Percentiles rank a stretch among this genome's conserved stretches.
phyloP scores from a whole-genome alignment of 2,888 invertebrate genomes.

The Plemyria rubiginata region DNA sequence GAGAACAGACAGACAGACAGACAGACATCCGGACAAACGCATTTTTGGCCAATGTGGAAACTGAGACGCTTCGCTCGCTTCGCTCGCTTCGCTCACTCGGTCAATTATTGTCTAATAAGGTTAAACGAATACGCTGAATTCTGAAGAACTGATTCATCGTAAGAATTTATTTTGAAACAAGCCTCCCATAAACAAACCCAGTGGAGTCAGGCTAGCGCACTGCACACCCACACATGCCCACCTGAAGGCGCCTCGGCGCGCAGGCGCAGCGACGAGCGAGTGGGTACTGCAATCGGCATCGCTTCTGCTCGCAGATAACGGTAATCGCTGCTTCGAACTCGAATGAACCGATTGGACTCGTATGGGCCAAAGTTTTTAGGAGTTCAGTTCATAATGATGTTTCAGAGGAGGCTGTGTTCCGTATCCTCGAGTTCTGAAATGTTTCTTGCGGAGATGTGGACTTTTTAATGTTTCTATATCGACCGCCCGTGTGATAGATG shows the following conservation, averaged over 20 bases:
- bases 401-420: not conserved
- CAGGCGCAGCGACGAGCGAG: slow-evolving; percentile 7
- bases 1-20: too few relatives aligned
- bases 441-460: not conserved
- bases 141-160: too few relatives aligned
- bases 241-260: not conserved
- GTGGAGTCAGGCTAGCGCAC: not conserved
- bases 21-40: too few relatives aligned
- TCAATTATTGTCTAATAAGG: too few relatives aligned
- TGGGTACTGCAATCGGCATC: slow-evolving; percentile 4
- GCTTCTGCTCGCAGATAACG: slow-evolving; percentile 17
- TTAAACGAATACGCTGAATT: too few relatives aligned
- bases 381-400: slow-evolving; percentile 17
- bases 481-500: too few relatives aligned
- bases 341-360: slow-evolving; percentile 21
- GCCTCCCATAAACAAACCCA: too few relatives aligned
- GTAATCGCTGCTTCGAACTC: slow-evolving; percentile 18
- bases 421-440: not conserved
- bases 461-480: not conserved
- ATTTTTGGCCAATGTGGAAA: too few relatives aligned
- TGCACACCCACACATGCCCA: slow-evolving; percentile 15
- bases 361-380: slow-evolving; percentile 20
- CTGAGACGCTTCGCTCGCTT: too few relatives aligned
- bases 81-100: too few relatives aligned
- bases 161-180: too few relatives aligned